These are phyloP conservation scores for Botia kubotai DNA, from an alignment of 2,797 vertebrate species.

Conservation along the genomic window DNA sequence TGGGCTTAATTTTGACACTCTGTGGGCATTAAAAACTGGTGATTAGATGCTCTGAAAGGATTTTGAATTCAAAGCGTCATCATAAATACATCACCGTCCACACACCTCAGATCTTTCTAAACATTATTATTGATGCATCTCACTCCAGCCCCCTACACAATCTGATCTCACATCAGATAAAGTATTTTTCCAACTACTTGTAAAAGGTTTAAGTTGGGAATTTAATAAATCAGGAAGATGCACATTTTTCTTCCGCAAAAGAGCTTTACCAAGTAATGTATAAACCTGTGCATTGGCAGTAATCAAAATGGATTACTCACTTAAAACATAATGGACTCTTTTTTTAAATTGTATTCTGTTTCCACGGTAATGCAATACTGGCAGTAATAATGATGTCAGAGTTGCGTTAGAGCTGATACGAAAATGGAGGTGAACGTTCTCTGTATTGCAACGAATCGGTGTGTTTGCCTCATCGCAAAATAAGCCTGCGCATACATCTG, in stretches of 20 bases:
- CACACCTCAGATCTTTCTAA: slow-evolving; percentile 66
- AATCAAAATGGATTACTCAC: slow-evolving; percentile 50
- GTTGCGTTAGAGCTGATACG: slow-evolving; percentile 71
- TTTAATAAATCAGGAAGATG: slow-evolving; percentile 50
- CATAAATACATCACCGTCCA: slow-evolving; percentile 68
- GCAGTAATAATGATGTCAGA: slow-evolving; percentile 67
- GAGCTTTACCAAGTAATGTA: slow-evolving; percentile 34
- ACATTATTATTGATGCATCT: slow-evolving; percentile 52
- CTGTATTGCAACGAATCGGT: slow-evolving; percentile 74
- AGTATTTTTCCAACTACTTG: slow-evolving; percentile 42
- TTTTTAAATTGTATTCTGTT: slow-evolving; percentile 62
- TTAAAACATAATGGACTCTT: slow-evolving; percentile 45
- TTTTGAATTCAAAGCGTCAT: slow-evolving; percentile 64
- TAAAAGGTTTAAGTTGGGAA: slow-evolving; percentile 32
- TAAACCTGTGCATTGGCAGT: slow-evolving; percentile 36
- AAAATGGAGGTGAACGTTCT: slow-evolving; percentile 63
- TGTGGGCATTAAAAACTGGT: slow-evolving; percentile 71
- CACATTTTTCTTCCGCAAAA: slow-evolving; percentile 35
- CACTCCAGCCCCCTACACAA: slow-evolving; percentile 27
- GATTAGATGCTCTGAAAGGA: slow-evolving; percentile 63
- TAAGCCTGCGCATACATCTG: background rate
- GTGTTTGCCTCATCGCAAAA: slow-evolving; percentile 38
- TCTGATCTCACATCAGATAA: slow-evolving; percentile 32
- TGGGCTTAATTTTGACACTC: slow-evolving; percentile 57
- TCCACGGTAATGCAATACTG: slow-evolving; percentile 68